phyloP scores from a whole-genome alignment of 2,797 vertebrate species.

The Rhinogobio ventralis region DNA sequence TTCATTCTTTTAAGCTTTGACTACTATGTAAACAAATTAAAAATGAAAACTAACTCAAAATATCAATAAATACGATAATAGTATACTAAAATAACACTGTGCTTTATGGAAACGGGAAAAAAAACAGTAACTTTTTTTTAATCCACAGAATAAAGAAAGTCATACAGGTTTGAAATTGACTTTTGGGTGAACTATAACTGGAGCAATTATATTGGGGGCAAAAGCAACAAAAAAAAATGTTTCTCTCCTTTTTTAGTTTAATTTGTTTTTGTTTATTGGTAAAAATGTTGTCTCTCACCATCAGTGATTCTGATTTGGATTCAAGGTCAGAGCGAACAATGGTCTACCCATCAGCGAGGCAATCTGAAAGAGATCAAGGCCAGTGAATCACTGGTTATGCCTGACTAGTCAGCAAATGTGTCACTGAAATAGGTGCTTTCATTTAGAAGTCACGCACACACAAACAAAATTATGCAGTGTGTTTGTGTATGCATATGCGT shows the following conservation, averaged over 20 bases:
- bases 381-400: constrained; percentile 48
- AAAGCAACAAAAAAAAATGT: background rate
- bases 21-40: background rate
- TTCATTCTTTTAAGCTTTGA: background rate
- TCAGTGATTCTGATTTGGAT: constrained; percentile 35
- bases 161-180: background rate
- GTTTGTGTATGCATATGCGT: constrained; percentile 42
- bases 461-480: constrained; percentile 40
- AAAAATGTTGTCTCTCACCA: background rate
- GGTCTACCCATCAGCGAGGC: constrained; percentile 38
- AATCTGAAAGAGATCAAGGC: constrained; percentile 47
- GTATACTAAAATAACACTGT: background rate
- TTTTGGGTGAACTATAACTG: background rate
- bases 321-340: constrained; percentile 37
- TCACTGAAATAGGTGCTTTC: constrained; percentile 51
- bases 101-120: background rate
- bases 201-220: background rate
- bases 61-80: background rate
- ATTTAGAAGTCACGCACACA: constrained; percentile 33
- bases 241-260: constrained; percentile 1
- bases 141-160: background rate
- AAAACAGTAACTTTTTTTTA: background rate
- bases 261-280: constrained; percentile 14
- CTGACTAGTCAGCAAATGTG: constrained; percentile 56
- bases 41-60: background rate